Evolutionary conservation across 1,140 invertebrate genomes (phyloP).

Genomic region (Rhizoglyphus robini): DNA sequence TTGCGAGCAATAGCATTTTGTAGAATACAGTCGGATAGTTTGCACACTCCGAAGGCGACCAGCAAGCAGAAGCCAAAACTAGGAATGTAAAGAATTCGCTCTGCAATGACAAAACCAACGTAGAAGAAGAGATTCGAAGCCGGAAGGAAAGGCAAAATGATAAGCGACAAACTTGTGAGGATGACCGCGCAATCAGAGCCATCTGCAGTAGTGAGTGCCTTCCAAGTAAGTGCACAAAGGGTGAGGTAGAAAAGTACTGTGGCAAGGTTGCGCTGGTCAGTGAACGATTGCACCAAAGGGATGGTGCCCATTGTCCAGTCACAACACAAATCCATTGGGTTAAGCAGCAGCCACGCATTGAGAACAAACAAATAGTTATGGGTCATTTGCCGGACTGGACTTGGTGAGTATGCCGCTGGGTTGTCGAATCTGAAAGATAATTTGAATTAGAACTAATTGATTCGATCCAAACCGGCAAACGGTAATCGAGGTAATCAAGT

Average conservation of each 20-base stretch:
- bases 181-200: slow-evolving; percentile 26
- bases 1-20: neutral
- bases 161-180: slow-evolving; percentile 48
- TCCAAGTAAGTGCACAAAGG: slow-evolving; percentile 33
- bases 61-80: slow-evolving; percentile 68
- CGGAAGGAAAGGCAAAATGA: slow-evolving; percentile 76
- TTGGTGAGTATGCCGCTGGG: slow-evolving; percentile 63
- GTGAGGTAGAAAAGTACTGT: slow-evolving; percentile 56
- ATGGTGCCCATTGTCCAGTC: slow-evolving; percentile 99
- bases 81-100: slow-evolving; percentile 71
- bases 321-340: slow-evolving; percentile 79
- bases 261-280: slow-evolving; percentile 67
- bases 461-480: too few species aligned
- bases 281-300: slow-evolving; percentile 60
- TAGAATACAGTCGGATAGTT: slow-evolving; percentile 33
- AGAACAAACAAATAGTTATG: slow-evolving; percentile 82
- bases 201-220: slow-evolving; percentile 10
- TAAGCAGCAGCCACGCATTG: slow-evolving; percentile 75
- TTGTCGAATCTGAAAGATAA: slow-evolving; percentile 61
- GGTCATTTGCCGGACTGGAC: slow-evolving; percentile 68
- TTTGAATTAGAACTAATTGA: neutral
- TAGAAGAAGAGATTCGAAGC: slow-evolving; percentile 73
- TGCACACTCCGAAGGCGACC: slow-evolving; percentile 49
- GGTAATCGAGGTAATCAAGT: too few species aligned
- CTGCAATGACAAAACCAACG: slow-evolving; percentile 78